Evolutionary conservation across 2,888 invertebrate species (phyloP).

Genomic region (Acrobasis consociella): DNA sequence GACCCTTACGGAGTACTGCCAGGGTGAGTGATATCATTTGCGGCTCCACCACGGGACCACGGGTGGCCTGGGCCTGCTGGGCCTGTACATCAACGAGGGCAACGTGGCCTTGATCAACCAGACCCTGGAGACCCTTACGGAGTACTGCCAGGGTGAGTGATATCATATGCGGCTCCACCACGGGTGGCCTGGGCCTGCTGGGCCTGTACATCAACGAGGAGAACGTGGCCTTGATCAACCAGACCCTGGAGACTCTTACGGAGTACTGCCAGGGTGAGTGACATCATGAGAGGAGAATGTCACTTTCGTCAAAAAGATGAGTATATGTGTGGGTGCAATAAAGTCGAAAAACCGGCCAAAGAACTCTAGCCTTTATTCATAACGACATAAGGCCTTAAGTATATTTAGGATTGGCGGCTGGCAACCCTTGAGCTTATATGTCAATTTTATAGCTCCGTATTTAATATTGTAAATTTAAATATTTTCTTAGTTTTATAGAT

Average conservation of each 20-base stretch:
- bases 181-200: slow-evolving; percentile 97
- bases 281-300: no score
- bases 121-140: slow-evolving; percentile 98
- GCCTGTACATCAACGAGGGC: slow-evolving; percentile 98
- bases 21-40: slow-evolving; percentile 87
- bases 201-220: slow-evolving; percentile 99
- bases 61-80: slow-evolving; percentile 98
- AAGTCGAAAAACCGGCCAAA: no score
- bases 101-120: slow-evolving; percentile 99
- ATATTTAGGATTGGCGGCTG: no score
- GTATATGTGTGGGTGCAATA: no score
- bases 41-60: slow-evolving; percentile 99
- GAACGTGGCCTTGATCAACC: slow-evolving; percentile 98
- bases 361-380: no score
- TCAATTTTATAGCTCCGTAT: no score
- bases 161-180: slow-evolving; percentile 97
- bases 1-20: slow-evolving; percentile 99
- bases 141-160: slow-evolving; percentile 92
- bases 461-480: no score
- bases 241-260: slow-evolving; percentile 98
- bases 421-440: no score
- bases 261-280: no score
- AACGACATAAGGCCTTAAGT: no score
- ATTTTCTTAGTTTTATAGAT: no score
- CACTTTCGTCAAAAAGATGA: no score